These are phyloP conservation scores for Cinclus mexicanus DNA, from an alignment of 2,113 vertebrate genomes.

Conservation along the genomic window DNA sequence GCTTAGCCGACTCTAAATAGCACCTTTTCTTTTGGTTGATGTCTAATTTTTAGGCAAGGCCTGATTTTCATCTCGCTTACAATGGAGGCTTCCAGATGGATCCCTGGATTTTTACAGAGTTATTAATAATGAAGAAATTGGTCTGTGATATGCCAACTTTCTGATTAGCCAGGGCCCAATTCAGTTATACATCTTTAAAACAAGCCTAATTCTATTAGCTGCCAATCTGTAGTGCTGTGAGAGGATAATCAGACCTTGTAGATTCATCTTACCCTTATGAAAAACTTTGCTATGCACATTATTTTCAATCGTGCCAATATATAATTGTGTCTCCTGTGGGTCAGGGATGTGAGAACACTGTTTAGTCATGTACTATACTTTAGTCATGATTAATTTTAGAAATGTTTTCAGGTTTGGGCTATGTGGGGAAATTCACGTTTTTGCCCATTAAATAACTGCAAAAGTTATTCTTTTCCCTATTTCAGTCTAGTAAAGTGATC, in stretches of 20 bases:
- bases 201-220: slow-evolving; percentile 34
- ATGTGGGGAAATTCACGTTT: not conserved
- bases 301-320: not conserved
- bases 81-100: not conserved
- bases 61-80: not conserved
- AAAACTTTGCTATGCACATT: not conserved
- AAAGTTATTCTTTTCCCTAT: not conserved
- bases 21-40: not conserved
- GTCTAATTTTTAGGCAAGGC: not conserved
- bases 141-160: slow-evolving; percentile 6
- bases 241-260: slow-evolving; percentile 7
- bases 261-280: not conserved
- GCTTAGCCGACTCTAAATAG: not conserved
- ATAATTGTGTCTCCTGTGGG: not conserved
- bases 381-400: not conserved
- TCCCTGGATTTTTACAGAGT: not conserved
- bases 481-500: not conserved
- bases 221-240: not conserved
- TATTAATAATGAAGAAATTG: not conserved
- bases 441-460: not conserved
- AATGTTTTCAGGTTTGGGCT: not conserved
- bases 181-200: slow-evolving; percentile 33
- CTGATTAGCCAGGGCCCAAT: not conserved
- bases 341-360: not conserved
- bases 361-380: not conserved